A percentile compares a stretch with the other conserved stretches of the same genome.
phyloP scores from a whole-genome alignment of 2,113 vertebrate species.

The Dasyurus viverrinus region DNA sequence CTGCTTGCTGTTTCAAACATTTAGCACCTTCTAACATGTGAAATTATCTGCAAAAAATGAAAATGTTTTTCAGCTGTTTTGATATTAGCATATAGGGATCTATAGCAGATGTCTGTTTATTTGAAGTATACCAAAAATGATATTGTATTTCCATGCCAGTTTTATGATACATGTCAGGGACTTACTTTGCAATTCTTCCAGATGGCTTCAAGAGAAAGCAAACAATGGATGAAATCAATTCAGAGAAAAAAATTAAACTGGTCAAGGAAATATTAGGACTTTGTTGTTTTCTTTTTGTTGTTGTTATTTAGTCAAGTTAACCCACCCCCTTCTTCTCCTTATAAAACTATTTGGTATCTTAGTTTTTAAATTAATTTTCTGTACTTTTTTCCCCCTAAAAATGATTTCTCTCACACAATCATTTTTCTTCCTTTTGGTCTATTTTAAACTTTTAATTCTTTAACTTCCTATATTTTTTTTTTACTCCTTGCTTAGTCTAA shows the following conservation, averaged over 20 bases:
- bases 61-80: background rate
- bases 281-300: too few species aligned
- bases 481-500: too few species aligned
- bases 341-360: too few species aligned
- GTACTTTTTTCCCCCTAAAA: background rate
- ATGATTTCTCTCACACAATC: background rate
- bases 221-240: background rate
- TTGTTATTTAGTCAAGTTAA: too few species aligned
- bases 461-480: too few species aligned
- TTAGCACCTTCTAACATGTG: background rate
- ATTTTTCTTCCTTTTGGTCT: background rate
- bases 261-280: background rate
- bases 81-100: background rate
- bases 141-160: background rate
- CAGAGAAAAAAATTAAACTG: background rate
- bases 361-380: too few species aligned
- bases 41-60: background rate
- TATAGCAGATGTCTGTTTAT: background rate
- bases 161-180: background rate
- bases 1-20: background rate
- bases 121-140: background rate
- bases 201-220: background rate
- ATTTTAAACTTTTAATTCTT: background rate
- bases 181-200: background rate
- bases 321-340: too few species aligned